phyloP scores from a whole-genome alignment of 2,113 vertebrate genomes.

The Speoplatyrhinus poulsoni region DNA sequence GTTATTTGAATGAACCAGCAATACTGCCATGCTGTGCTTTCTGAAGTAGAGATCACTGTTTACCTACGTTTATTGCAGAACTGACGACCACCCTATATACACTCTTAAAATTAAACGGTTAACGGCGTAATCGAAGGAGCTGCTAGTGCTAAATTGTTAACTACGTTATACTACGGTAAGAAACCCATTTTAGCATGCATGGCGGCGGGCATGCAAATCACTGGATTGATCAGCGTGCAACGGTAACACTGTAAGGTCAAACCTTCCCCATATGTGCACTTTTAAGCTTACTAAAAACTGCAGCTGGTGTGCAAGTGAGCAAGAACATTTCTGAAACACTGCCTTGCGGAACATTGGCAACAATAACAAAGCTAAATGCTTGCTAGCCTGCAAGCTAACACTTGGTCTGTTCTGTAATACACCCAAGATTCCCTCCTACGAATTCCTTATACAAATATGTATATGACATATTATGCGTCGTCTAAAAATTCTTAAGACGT shows the following conservation, averaged over 20 bases:
- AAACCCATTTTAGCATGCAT: constrained; percentile 45
- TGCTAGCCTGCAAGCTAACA: constrained; percentile 60
- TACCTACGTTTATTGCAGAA: too few relatives aligned
- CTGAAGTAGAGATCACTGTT: too few relatives aligned
- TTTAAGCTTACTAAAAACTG: not conserved
- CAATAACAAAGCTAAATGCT: constrained; percentile 76
- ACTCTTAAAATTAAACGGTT: not conserved
- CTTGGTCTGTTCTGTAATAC: constrained; percentile 18
- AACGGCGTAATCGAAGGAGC: constrained; percentile 5
- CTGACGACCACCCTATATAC: too few relatives aligned
- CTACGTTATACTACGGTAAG: constrained; percentile 45
- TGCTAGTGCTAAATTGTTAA: constrained; percentile 12
- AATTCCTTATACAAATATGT: not conserved
- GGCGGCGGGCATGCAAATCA: not conserved
- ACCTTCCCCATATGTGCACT: not conserved
- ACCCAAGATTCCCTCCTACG: constrained; percentile 16
- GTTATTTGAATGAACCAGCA: not conserved
- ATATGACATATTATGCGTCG: not conserved
- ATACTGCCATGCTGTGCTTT: too few relatives aligned
- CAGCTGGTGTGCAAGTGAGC: constrained; percentile 26
- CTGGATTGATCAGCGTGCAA: not conserved
- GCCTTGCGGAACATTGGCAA: constrained; percentile 61
- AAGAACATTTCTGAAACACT: constrained; percentile 10
- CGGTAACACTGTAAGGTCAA: not conserved
- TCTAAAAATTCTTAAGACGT: constrained; percentile 14